Base-by-base conservation (phyloP, 2,888 invertebrate species). In the Nemapogon koenigi region DNA sequence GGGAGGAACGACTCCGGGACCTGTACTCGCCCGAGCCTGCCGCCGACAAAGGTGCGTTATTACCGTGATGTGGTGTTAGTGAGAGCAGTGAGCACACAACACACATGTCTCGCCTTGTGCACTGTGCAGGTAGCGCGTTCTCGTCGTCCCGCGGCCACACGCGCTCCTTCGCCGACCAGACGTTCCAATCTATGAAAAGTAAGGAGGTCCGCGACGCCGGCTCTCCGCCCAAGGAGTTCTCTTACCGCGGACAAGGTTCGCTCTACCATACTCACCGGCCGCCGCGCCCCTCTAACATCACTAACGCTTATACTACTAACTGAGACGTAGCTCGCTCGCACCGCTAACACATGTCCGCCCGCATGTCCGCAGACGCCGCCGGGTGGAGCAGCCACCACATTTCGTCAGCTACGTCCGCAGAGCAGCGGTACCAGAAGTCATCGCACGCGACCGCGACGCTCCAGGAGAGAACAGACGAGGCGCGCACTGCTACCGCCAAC, bases 161-260 rank as follows among this genome's bases (percentile, higher is more conserved):
- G 38, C 85, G 87, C 57, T 86, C 87, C 10, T 78, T 90, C 54
- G 82, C 83, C 37, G 89, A 90, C 68, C 89, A 90, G 68, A 88
- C 85, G 59, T 90, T 89, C 72, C 82, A 88, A 62, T 86, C 87
- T 46, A 81, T 89, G 63, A 90, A 90, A 73, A 84, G 84, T 51
- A 89, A 90, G 73, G 89, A 90, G 71, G 86, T 90, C 44, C 82
- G 89, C 41, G 90, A 90, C 60, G 89, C 89, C 14, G 86, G 86
- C 66, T 88, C 88, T 41, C 89, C 90, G 17, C 86, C 87, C 40
- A 82, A 84, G 64, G 87, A 86, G 58, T 73, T 68, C 65, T 52
- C 61, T 48, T 76, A 70, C 63, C 65, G 66, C 57, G 68, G 64
- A 58, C 71, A 73, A 76, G 79, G 80, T 79, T 62, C 66, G 51